phyloP scores from a whole-genome alignment of 2,113 vertebrate genomes.

The Myiagra hebetior region DNA sequence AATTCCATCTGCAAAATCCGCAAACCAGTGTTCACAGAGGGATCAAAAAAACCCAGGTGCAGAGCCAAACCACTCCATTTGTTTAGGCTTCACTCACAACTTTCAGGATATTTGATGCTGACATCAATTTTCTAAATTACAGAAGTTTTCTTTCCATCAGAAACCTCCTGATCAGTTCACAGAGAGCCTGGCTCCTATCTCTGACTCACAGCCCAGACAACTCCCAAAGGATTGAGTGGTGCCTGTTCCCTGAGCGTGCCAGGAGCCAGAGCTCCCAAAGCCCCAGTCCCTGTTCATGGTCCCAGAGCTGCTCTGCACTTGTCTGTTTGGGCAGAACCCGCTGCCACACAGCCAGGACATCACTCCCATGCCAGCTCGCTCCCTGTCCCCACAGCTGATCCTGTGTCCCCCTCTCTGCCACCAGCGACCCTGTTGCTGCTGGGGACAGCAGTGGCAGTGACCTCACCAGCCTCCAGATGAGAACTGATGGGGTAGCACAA shows the following conservation, averaged over 20 bases:
- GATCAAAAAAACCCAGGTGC: not conserved
- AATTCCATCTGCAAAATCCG: not conserved
- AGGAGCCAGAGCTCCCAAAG: not conserved
- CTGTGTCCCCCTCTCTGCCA: not conserved
- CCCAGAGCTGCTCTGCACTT: not conserved
- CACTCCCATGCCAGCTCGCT: fast-evolving
- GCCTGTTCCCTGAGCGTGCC: not conserved
- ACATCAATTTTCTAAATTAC: not conserved
- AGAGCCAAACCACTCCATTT: fast-evolving
- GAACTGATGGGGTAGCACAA: not conserved
- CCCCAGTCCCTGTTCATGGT: fast-evolving
- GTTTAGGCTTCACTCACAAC: not conserved
- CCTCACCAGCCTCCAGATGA: not conserved
- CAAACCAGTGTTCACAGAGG: fast-evolving
- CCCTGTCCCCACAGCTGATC: not conserved
- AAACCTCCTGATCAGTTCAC: not conserved
- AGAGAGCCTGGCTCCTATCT: not conserved
- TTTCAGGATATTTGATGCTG: not conserved
- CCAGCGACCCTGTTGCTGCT: not conserved
- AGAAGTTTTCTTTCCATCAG: not conserved
- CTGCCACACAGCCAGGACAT: not conserved
- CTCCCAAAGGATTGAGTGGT: fast-evolving
- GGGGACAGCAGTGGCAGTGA: not conserved
- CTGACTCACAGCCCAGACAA: fast-evolving
- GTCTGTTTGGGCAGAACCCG: not conserved